These are phyloP conservation scores for Drosophila gaucha DNA, from an alignment of 2,888 invertebrate species.

Conservation along the genomic window DNA sequence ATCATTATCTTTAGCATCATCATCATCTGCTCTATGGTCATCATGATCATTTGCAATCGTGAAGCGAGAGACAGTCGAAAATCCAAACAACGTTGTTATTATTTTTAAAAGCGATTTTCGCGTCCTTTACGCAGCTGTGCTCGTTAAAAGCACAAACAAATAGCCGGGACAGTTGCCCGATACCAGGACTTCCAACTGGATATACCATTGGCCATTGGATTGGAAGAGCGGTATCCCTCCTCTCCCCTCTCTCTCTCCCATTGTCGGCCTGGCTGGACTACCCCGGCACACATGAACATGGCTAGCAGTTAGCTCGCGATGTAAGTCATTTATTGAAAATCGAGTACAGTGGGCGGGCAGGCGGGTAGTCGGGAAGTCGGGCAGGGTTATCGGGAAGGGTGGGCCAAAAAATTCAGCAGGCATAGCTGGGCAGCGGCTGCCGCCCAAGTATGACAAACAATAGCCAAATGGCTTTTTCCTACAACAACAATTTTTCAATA, in stretches of 20 bases:
- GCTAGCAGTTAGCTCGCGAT: constrained; percentile 54
- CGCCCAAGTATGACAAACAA: constrained; percentile 73
- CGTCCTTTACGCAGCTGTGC: constrained; percentile 65
- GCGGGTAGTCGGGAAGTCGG: neutral
- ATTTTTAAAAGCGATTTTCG: constrained; percentile 74
- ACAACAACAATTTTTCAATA: constrained; percentile 76
- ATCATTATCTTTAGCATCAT: neutral
- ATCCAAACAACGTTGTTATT: constrained; percentile 60
- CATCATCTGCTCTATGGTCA: neutral
- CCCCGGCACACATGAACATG: constrained; percentile 31
- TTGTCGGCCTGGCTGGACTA: no score
- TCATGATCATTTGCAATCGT: constrained; percentile 2
- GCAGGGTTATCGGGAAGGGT: neutral
- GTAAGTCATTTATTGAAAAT: constrained; percentile 77
- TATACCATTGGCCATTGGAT: constrained; percentile 8
- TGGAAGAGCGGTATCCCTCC: neutral
- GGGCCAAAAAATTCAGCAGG: constrained; percentile 6
- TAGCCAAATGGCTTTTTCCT: constrained; percentile 76
- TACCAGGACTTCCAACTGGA: constrained; percentile 1
- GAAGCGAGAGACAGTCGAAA: neutral
- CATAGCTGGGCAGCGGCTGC: constrained; percentile 16
- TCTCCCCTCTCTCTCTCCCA: no score
- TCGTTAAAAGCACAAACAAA: constrained; percentile 71
- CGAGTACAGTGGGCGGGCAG: constrained; percentile 40
- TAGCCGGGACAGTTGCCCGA: constrained; percentile 11